A percentile compares a stretch with the other conserved stretches of the same genome.
These are phyloP conservation scores for Bradypus variegatus DNA, from an alignment of 2,797 vertebrate genomes.

Conservation along the genomic window DNA sequence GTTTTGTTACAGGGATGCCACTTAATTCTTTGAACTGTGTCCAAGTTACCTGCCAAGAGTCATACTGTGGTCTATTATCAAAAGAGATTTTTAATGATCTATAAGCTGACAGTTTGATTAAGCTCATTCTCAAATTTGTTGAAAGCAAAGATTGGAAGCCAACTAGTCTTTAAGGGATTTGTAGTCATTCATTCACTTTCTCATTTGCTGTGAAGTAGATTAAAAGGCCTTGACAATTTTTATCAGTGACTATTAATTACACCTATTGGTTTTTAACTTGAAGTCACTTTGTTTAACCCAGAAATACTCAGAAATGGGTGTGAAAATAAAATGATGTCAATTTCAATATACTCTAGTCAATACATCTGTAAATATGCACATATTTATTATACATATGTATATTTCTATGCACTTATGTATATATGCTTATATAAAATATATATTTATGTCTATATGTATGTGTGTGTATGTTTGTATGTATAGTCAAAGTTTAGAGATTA, in stretches of 20 bases:
- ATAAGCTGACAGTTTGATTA: not conserved
- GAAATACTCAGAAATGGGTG: not conserved
- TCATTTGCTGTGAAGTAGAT: not conserved
- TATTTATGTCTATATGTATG: no score
- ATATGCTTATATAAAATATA: not conserved
- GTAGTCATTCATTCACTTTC: not conserved
- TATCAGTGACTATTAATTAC: not conserved
- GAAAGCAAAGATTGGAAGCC: not conserved
- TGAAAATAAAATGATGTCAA: slow-evolving; percentile 17
- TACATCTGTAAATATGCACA: not conserved
- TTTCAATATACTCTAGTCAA: slow-evolving; percentile 16
- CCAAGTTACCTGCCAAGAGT: not conserved
- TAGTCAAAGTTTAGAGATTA: not conserved
- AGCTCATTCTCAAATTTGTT: slow-evolving; percentile 14
- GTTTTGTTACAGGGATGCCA: not conserved
- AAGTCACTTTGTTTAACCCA: slow-evolving; percentile 8
- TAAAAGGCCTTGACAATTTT: not conserved
- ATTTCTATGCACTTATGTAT: no score
- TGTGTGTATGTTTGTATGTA: not conserved
- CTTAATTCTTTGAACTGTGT: slow-evolving; percentile 5
- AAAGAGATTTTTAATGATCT: not conserved
- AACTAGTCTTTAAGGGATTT: not conserved
- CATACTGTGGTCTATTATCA: not conserved
- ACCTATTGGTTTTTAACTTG: slow-evolving; percentile 17
- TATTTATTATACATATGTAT: not conserved